Evolutionary conservation across 2,797 vertebrate species (phyloP).

Genomic region (Diglossa cyanea): DNA sequence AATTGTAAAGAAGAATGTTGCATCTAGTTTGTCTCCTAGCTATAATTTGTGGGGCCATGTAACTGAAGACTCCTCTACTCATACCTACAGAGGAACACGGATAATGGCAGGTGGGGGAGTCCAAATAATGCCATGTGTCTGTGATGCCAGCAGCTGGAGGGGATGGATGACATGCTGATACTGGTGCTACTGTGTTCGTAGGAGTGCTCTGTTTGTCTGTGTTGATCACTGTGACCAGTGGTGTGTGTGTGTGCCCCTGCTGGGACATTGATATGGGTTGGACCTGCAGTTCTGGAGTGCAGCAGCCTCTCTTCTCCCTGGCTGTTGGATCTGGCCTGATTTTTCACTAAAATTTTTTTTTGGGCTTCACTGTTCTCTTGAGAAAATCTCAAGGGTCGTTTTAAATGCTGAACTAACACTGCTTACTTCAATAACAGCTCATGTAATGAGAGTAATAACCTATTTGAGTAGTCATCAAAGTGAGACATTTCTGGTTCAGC

Average conservation of each 20-base stretch:
- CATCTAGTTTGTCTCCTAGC: neutral
- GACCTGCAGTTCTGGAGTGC: neutral
- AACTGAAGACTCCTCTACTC: neutral
- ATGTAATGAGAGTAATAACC: neutral
- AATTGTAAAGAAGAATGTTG: neutral
- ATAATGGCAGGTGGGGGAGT: neutral
- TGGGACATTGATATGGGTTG: neutral
- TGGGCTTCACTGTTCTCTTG: neutral
- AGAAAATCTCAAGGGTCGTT: neutral
- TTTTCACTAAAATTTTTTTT: neutral
- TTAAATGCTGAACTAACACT: neutral
- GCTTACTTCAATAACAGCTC: neutral
- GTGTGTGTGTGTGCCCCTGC: neutral
- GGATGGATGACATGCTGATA: neutral
- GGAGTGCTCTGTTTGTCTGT: neutral
- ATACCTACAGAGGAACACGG: neutral
- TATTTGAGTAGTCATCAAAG: neutral
- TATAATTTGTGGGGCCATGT: neutral
- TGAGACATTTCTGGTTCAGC: neutral
- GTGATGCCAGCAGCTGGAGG: neutral
- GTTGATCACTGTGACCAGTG: neutral
- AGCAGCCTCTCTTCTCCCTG: neutral
- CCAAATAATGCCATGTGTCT: neutral
- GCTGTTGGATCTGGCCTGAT: neutral
- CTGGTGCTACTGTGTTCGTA: accelerated